Conservation (phyloP, 2,113 vertebrate species). For the Leptobrachium leishanense region DNA sequence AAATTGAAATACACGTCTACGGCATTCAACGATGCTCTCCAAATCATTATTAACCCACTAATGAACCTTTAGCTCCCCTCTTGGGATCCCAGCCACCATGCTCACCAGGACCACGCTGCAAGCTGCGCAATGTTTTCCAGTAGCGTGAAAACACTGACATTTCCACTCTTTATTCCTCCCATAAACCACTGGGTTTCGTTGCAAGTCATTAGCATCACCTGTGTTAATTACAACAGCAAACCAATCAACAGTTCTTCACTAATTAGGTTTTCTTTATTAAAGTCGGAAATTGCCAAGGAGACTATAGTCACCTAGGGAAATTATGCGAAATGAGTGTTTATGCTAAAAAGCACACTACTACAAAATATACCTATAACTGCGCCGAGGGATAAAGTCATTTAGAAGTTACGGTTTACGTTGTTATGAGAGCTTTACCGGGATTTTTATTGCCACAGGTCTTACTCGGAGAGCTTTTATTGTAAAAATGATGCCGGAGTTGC, state of each 20-base stretch:
- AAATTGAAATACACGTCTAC: not conserved
- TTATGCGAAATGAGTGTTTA: slow-evolving; percentile 79
- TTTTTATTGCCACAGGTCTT: too few relatives aligned
- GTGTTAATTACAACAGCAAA: slow-evolving; percentile 98
- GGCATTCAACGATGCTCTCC: slow-evolving; percentile 6
- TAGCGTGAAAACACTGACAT: slow-evolving; percentile 16
- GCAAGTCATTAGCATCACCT: slow-evolving; percentile 99
- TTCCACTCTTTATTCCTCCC: slow-evolving; percentile 61
- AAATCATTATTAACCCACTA: slow-evolving; percentile 45
- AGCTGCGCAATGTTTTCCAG: slow-evolving; percentile 37
- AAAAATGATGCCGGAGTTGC: too few relatives aligned
- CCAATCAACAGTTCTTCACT: slow-evolving; percentile 96
- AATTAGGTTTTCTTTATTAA: slow-evolving; percentile 98
- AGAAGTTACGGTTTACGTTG: too few relatives aligned
- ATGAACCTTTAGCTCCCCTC: slow-evolving; percentile 32
- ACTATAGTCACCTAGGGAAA: slow-evolving; percentile 86
- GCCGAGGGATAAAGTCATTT: not conserved
- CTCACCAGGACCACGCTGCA: slow-evolving; percentile 26
- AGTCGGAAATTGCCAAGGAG: slow-evolving; percentile 89
- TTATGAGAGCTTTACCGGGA: too few relatives aligned
- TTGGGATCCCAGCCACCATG: slow-evolving; percentile 17
- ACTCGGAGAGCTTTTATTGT: too few relatives aligned
- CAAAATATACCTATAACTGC: slow-evolving; percentile 39
- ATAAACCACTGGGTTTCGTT: slow-evolving; percentile 87
- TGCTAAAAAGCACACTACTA: slow-evolving; percentile 69